These are phyloP conservation scores for Danio albolineatus DNA, from an alignment of 2,797 vertebrate species.

Conservation along the genomic window DNA sequence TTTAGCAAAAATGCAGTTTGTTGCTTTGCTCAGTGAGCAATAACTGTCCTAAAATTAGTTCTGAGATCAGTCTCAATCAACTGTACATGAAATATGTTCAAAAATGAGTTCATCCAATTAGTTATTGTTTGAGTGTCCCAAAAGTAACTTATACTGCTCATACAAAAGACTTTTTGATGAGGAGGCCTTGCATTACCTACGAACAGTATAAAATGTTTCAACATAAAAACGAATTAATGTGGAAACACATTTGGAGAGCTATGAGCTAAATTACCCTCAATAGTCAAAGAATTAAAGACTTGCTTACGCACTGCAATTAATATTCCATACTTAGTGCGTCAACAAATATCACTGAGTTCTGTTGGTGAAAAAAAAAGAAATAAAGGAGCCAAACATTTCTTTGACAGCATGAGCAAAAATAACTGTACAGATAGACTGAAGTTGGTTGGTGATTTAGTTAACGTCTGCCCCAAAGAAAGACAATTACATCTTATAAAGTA, in stretches of 20 bases:
- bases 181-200: neutral
- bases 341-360: neutral
- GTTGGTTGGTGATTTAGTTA: slow-evolving; percentile 6
- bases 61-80: no score
- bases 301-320: neutral
- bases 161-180: slow-evolving; percentile 3
- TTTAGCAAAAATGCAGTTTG: no score
- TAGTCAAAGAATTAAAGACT: neutral
- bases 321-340: neutral
- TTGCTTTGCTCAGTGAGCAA: no score
- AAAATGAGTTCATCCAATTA: no score
- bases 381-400: neutral
- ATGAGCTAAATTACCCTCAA: neutral
- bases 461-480: slow-evolving; percentile 29
- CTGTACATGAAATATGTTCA: no score
- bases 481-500: slow-evolving; percentile 32
- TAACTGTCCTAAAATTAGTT: no score
- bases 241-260: neutral
- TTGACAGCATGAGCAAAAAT: neutral
- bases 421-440: neutral
- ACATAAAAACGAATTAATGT: neutral
- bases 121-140: neutral
- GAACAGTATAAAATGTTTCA: neutral
- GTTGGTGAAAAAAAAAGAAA: no score
- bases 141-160: slow-evolving; percentile 2